Percentiles rank a stretch among this genome's conserved stretches.
These are phyloP conservation scores for Beaufortia kweichowensis DNA, from an alignment of 2,113 vertebrate genomes.

Conservation along the genomic window DNA sequence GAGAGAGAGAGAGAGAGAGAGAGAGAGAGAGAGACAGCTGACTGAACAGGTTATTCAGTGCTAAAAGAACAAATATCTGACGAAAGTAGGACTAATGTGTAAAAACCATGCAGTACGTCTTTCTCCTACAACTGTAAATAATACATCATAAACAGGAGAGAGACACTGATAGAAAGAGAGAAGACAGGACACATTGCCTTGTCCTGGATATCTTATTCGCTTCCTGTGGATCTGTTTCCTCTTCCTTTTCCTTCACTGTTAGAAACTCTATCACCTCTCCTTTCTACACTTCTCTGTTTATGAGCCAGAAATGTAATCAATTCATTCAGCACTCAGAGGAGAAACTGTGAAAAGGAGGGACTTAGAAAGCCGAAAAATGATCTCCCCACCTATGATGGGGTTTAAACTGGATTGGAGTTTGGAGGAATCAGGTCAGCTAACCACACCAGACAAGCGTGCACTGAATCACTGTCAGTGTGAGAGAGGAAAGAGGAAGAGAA, in stretches of 20 bases:
- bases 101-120: not conserved
- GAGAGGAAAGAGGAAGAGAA: not conserved
- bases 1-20: slow-evolving; percentile 1
- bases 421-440: slow-evolving; percentile 41
- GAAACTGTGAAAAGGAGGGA: not conserved
- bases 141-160: slow-evolving; percentile 23
- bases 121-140: slow-evolving; percentile 6
- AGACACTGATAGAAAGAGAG: not conserved
- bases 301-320: slow-evolving; percentile 21
- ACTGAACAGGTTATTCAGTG: not conserved
- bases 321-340: slow-evolving; percentile 13
- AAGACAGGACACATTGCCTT: not conserved
- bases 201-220: not conserved
- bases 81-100: slow-evolving; percentile 13
- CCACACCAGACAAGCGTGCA: slow-evolving; percentile 36
- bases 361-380: not conserved
- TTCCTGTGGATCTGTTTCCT: slow-evolving; percentile 15
- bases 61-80: slow-evolving; percentile 15
- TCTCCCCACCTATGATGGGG: slow-evolving; percentile 3
- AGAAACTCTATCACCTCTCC: not conserved
- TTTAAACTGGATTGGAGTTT: slow-evolving; percentile 31
- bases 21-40: not conserved
- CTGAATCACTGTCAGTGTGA: not conserved
- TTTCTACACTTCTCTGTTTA: slow-evolving; percentile 12
- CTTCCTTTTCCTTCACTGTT: slow-evolving; percentile 18